These are phyloP conservation scores for Muscina levida DNA, from an alignment of 2,888 invertebrate species.

Conservation along the genomic window DNA sequence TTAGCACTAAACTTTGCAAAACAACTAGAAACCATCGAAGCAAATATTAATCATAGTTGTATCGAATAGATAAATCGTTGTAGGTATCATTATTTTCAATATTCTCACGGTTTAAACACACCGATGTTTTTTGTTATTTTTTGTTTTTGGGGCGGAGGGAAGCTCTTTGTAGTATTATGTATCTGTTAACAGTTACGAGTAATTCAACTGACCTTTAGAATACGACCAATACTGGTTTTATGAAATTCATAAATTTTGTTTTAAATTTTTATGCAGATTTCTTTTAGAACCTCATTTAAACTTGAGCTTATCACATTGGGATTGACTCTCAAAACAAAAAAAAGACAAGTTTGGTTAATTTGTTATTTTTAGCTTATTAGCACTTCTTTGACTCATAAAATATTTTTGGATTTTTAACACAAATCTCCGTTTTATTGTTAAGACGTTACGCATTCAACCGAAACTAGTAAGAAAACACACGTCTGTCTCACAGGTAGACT, in stretches of 20 bases:
- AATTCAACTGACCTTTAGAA: slow-evolving; percentile 63
- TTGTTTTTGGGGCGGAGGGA: not conserved
- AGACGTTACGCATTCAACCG: not conserved
- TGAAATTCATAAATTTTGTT: not conserved
- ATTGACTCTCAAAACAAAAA: no score
- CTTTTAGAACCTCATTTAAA: no score
- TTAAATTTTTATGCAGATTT: slow-evolving; percentile 14
- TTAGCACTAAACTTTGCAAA: slow-evolving; percentile 54
- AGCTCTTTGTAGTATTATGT: no score
- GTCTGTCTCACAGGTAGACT: slow-evolving; percentile 48
- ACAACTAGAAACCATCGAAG: not conserved
- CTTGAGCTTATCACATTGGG: no score
- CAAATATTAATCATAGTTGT: slow-evolving; percentile 16
- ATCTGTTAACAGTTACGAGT: slow-evolving; percentile 33
- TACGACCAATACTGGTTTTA: slow-evolving; percentile 51
- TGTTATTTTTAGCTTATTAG: slow-evolving; percentile 29
- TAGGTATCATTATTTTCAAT: no score
- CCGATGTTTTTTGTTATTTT: no score
- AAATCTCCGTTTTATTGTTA: slow-evolving; percentile 17
- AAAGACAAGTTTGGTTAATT: slow-evolving; percentile 2
- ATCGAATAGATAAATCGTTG: not conserved
- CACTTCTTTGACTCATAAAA: slow-evolving; percentile 34
- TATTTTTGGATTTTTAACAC: not conserved
- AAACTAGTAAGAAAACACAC: slow-evolving; percentile 34
- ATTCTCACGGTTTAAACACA: not conserved